Conservation (phyloP, 2,888 invertebrate species). For the Phaonia tiefii region DNA sequence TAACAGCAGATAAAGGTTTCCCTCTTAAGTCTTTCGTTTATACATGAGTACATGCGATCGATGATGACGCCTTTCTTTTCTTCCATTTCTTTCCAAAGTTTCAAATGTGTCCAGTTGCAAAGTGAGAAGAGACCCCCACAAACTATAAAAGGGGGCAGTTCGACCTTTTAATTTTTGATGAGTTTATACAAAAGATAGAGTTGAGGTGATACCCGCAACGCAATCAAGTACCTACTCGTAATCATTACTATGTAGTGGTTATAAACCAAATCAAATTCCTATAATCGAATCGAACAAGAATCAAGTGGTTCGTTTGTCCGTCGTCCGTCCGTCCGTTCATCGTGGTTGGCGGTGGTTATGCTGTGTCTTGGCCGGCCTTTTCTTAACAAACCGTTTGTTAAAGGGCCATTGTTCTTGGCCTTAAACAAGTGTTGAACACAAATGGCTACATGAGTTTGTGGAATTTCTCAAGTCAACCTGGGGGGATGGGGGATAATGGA, state of each 20-base stretch:
- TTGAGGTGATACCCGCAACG: neutral
- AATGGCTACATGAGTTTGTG: constrained; percentile 56
- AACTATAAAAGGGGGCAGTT: constrained; percentile 49
- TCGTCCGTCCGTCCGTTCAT: neutral
- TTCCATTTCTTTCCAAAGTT: neutral
- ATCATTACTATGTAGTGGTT: neutral
- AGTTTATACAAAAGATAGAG: constrained; percentile 30
- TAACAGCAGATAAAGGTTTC: neutral
- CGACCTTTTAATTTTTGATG: constrained; percentile 52
- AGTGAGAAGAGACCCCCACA: neutral
- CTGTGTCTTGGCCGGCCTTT: constrained; percentile 41
- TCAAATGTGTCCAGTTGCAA: constrained; percentile 17
- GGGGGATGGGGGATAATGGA: neutral
- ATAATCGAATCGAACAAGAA: constrained; percentile 28
- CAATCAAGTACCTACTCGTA: neutral
- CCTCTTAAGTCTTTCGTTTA: too few relatives aligned
- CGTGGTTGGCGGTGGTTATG: constrained; percentile 6
- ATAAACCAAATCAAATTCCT: constrained; percentile 24
- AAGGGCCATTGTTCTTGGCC: constrained; percentile 40
- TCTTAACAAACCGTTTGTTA: constrained; percentile 29
- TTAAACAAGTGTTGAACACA: constrained; percentile 60
- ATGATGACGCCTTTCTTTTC: constrained; percentile 54
- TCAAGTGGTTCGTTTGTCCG: constrained; percentile 39
- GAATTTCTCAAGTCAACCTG: constrained; percentile 20
- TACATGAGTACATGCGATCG: too few relatives aligned